Conservation (phyloP, 2,888 invertebrate genomes). For the Dysmachus trigonus region DNA sequence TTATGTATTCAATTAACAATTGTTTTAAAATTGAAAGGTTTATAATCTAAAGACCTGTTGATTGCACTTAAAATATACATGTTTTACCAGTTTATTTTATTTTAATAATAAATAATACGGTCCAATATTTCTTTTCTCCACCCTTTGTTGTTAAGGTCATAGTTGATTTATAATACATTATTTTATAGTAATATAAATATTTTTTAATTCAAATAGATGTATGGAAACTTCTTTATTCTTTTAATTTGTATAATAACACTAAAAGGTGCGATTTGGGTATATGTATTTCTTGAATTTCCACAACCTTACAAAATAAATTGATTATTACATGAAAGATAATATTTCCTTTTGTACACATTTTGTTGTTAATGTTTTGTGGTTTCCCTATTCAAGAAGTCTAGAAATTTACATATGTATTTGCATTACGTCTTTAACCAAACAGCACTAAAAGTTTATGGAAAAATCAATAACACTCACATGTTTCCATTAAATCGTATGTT, state of each 20-base stretch:
- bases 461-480: constrained; percentile 25
- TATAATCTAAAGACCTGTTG: too few relatives aligned
- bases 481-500: constrained; percentile 3
- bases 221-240: not conserved
- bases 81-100: too few relatives aligned
- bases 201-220: not conserved
- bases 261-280: not conserved
- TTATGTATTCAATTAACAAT: too few relatives aligned
- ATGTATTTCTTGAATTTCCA: not conserved
- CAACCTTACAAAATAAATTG: not conserved
- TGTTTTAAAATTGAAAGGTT: too few relatives aligned
- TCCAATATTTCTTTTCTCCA: too few relatives aligned
- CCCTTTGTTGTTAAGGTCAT: too few relatives aligned
- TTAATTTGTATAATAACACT: not conserved
- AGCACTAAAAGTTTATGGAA: not conserved
- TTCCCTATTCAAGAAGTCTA: not conserved
- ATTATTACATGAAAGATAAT: not conserved
- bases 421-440: not conserved
- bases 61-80: too few relatives aligned
- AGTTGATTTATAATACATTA: too few relatives aligned
- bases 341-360: not conserved
- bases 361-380: not conserved
- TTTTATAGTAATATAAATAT: too few relatives aligned
- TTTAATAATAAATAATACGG: too few relatives aligned
- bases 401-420: not conserved